Evolutionary conservation across 2,113 vertebrate genomes (phyloP).

Genomic region (Circaetus cinerascens): DNA sequence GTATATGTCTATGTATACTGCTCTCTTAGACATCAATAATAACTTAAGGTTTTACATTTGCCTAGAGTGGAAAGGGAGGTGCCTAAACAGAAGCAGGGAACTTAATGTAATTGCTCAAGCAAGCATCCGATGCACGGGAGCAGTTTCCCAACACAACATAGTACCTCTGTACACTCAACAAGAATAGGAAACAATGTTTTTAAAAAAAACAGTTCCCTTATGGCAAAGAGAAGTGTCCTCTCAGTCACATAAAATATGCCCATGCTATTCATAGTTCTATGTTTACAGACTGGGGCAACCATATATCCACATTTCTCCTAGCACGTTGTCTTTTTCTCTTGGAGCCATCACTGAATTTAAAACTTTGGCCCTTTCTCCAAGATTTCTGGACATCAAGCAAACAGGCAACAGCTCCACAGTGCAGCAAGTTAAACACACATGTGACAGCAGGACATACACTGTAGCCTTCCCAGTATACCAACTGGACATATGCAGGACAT

Average conservation of each 20-base stretch:
- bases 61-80: neutral
- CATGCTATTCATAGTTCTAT: neutral
- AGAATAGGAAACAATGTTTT: neutral
- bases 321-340: accelerated
- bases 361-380: neutral
- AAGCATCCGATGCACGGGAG: neutral
- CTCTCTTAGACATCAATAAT: neutral
- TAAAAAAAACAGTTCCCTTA: neutral
- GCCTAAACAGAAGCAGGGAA: neutral
- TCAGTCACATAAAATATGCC: neutral
- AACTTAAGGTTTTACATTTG: neutral
- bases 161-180: neutral
- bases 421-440: neutral
- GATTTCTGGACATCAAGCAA: neutral
- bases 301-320: neutral
- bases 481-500: neutral
- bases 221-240: neutral
- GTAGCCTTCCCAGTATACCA: neutral
- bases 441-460: neutral
- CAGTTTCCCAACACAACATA: neutral
- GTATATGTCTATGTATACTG: neutral
- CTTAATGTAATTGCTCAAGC: neutral
- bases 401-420: neutral
- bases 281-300: neutral
- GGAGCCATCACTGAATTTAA: neutral